phyloP scores from a whole-genome alignment of 2,797 vertebrate genomes.

The Sebastes minor region DNA sequence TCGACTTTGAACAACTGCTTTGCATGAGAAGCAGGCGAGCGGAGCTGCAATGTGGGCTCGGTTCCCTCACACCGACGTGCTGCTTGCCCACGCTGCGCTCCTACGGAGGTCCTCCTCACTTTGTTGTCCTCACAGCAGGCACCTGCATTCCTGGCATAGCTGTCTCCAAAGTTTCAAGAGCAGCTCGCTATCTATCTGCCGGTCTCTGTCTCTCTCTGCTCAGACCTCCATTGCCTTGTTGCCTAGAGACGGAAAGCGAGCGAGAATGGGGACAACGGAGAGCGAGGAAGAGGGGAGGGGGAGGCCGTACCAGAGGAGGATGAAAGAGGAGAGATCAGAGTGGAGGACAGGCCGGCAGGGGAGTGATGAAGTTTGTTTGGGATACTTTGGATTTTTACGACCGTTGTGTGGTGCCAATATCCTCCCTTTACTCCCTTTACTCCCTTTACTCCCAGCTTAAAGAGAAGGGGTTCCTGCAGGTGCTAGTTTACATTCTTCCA shows the following conservation, averaged over 20 bases:
- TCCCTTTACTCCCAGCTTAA: neutral
- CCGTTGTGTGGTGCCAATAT: constrained; percentile 55
- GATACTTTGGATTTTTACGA: constrained; percentile 66
- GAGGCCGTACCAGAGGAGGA: constrained; percentile 52
- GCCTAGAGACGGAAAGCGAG: constrained; percentile 75
- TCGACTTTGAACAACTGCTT: constrained; percentile 41
- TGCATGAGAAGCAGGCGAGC: constrained; percentile 51
- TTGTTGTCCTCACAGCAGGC: constrained; percentile 78
- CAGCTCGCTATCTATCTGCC: constrained; percentile 58
- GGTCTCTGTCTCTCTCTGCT: constrained; percentile 28
- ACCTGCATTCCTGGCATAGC: constrained; percentile 81
- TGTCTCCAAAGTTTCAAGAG: constrained; percentile 72
- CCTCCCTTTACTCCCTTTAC: constrained; percentile 22
- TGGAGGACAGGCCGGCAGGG: constrained; percentile 58
- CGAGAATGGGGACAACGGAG: constrained; percentile 64
- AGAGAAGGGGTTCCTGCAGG: constrained; percentile 1
- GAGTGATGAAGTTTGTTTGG: constrained; percentile 72
- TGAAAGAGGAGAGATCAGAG: constrained; percentile 72
- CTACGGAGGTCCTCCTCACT: constrained; percentile 74
- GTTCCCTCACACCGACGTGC: constrained; percentile 58
- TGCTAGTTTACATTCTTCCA: constrained; percentile 6
- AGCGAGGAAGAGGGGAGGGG: constrained; percentile 52
- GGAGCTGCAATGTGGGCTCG: constrained; percentile 43
- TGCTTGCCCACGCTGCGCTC: constrained; percentile 57
- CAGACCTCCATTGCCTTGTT: constrained; percentile 71